Base-by-base conservation (phyloP, 2,888 invertebrate species). In the Synanthedon myopaeformis region DNA sequence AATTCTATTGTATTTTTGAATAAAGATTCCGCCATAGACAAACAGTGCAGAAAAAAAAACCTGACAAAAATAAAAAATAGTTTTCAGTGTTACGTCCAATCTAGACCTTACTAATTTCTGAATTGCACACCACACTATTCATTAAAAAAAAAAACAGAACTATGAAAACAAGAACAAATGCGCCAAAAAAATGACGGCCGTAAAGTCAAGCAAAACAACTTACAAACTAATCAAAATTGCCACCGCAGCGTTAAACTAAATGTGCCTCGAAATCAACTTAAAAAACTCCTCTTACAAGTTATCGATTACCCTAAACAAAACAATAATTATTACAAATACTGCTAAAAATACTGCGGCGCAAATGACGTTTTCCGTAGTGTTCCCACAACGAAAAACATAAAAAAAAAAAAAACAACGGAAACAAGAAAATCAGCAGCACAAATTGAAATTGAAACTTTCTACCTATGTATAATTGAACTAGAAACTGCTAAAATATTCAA, bases 181-280 rank as follows among this genome's bases (percentile, higher is more conserved):
- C 59, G 59, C 65, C 60, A 58, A 49, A 49, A 14, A 59, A 57
- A 54, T 58, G 57, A 60, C 66, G 66, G 66, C 70, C 65, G 63
- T 72, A 76, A 78, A 79, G 69, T 65, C 68, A 71, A 63, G 66
- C 66, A 64, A 69, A 81, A 79, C 76, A 70, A 76, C 78, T 78
- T 80, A 81, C 73, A 76, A 79, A 81, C 82, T 75, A 80, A 72
- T 59, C 55, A 74, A 74, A 63, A 60, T 59, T 42, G 54, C 53
- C 66, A 76, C 70, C 82, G 74, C 74, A 74, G 74, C 67, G 59
- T 66, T 63, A 54, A 72, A 67, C 66, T 65, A 76, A 76, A 79
- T 59, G 59, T 58, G 61, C 56, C 61, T 76, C 73, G 61, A 79
- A 80, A 80, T 70, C 60, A 80, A 79, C 74, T 63, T 71, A 77